phyloP scores from a whole-genome alignment of 2,797 vertebrate genomes.

The Gobio occitaniae region DNA sequence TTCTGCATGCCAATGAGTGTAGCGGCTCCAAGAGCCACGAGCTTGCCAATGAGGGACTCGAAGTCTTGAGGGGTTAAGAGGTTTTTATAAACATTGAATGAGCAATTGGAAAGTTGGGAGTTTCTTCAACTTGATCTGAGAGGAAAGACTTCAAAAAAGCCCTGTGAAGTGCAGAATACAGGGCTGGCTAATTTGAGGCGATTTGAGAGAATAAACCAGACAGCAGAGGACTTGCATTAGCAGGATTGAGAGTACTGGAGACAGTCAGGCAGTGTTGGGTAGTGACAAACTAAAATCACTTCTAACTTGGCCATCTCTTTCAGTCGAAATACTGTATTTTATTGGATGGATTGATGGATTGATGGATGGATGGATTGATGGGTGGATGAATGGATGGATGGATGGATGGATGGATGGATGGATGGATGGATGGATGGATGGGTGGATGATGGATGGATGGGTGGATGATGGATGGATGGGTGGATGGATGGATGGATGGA shows the following conservation, averaged over 20 bases:
- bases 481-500: too few species aligned
- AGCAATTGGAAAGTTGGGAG: constrained; percentile 28
- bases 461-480: too few species aligned
- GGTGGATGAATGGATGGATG: too few species aligned
- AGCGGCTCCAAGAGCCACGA: constrained; percentile 23
- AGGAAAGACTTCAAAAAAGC: constrained; percentile 15
- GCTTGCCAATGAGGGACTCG: constrained; percentile 39
- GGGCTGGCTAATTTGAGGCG: neutral
- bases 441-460: too few species aligned
- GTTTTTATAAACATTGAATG: constrained; percentile 36
- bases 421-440: neutral
- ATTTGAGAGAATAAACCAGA: neutral
- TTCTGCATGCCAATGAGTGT: constrained; percentile 51
- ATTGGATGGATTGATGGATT: too few species aligned
- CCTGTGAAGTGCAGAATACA: constrained; percentile 10
- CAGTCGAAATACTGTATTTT: neutral
- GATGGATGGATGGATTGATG: too few species aligned
- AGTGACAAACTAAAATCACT: neutral
- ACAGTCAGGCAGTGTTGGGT: neutral
- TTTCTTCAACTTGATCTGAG: constrained; percentile 26
- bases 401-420: too few species aligned
- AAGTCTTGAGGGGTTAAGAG: constrained; percentile 37
- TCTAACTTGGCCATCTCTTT: neutral
- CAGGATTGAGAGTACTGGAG: neutral
- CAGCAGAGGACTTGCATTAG: neutral